Percentiles rank a stretch among this genome's conserved stretches.
These are phyloP conservation scores for Pseudorectes ferrugineus DNA, from an alignment of 2,113 vertebrate genomes.

Conservation along the genomic window DNA sequence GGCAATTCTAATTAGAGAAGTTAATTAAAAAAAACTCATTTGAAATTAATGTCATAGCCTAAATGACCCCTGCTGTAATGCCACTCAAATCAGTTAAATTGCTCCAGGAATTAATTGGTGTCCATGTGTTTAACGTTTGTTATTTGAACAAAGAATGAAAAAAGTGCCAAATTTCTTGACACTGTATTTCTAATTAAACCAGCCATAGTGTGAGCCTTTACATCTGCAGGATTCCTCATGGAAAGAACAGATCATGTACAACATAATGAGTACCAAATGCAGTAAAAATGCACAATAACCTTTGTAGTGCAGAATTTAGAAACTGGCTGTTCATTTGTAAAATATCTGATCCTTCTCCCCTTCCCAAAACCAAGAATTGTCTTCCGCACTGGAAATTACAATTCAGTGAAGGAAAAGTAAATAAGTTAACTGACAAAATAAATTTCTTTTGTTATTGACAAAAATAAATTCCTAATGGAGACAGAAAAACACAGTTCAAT, in stretches of 20 bases:
- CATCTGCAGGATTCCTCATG: constrained; percentile 48
- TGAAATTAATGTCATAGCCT: not conserved
- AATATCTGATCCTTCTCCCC: not conserved
- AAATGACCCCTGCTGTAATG: not conserved
- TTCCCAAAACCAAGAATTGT: not conserved
- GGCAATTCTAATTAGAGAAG: not conserved
- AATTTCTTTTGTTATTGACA: not conserved
- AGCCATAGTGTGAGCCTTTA: constrained; percentile 39
- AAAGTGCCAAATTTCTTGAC: constrained; percentile 46
- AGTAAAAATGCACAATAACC: constrained; percentile 22
- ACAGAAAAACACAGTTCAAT: not conserved
- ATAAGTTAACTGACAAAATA: not conserved
- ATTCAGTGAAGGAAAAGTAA: not conserved
- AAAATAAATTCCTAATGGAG: not conserved
- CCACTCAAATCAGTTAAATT: not conserved
- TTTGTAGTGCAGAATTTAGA: not conserved
- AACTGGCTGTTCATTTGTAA: constrained; percentile 23
- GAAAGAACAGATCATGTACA: constrained; percentile 28
- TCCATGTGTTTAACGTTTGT: constrained; percentile 36
- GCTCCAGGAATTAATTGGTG: not conserved
- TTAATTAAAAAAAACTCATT: not conserved
- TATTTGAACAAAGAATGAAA: constrained; percentile 51
- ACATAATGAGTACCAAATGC: constrained; percentile 40
- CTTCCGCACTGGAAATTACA: not conserved
- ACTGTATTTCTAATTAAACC: constrained; percentile 60